Evolutionary conservation across 2,113 vertebrate species (phyloP).

Genomic region (Pollachius pollachius): DNA sequence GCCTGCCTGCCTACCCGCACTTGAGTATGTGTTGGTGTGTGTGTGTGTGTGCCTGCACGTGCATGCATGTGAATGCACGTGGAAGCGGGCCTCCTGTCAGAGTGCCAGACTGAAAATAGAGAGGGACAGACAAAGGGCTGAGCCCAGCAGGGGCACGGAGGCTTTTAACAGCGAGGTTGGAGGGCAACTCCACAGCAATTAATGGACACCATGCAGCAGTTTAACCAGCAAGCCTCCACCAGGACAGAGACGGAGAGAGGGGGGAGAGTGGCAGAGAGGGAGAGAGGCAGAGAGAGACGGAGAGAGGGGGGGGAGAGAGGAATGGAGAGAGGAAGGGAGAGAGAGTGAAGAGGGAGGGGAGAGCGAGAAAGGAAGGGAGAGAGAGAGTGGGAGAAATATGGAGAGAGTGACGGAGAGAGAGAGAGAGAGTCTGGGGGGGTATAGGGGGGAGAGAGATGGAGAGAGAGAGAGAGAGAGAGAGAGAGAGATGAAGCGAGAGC

Average conservation of each 20-base stretch:
- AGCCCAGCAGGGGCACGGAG: too few relatives aligned
- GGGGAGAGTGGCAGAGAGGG: background rate
- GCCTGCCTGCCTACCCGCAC: background rate
- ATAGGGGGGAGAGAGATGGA: background rate
- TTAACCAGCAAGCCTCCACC: too few relatives aligned
- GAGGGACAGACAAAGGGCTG: too few relatives aligned
- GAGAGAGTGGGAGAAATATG: background rate
- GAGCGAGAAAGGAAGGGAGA: slow-evolving; percentile 15
- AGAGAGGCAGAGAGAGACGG: background rate
- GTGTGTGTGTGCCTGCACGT: background rate
- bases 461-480: background rate
- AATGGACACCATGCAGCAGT: too few relatives aligned
- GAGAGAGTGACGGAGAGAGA: background rate
- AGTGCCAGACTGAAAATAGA: too few relatives aligned
- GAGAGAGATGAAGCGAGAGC: background rate
- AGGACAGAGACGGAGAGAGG: background rate
- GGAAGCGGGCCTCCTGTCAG: too few relatives aligned
- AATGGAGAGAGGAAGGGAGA: slow-evolving; percentile 18
- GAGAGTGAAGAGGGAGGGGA: slow-evolving; percentile 14
- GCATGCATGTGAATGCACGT: background rate
- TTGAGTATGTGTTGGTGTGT: background rate
- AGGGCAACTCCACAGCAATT: too few relatives aligned
- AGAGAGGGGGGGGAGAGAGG: slow-evolving; percentile 2
- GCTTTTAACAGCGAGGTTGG: too few relatives aligned
- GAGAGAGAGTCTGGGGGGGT: background rate